Percentiles rank a stretch among this genome's conserved stretches.
phyloP scores from a whole-genome alignment of 2,797 vertebrate species.

The Neostethus bicornis region DNA sequence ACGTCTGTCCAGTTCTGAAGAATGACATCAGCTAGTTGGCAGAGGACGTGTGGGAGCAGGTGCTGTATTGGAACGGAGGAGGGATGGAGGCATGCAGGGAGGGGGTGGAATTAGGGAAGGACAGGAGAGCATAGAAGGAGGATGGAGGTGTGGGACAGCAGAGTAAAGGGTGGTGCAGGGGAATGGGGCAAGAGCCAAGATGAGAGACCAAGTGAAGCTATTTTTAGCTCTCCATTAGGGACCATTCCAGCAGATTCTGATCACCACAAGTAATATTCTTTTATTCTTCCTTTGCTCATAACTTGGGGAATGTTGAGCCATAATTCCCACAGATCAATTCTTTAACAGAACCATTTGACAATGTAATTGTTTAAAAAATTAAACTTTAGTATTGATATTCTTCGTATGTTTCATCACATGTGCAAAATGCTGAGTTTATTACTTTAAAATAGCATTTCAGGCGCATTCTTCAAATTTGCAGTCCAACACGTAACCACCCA shows the following conservation, averaged over 20 bases:
- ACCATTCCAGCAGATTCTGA: slow-evolving; percentile 66
- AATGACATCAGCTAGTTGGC: slow-evolving; percentile 83
- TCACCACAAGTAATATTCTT: slow-evolving; percentile 66
- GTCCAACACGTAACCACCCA: neutral
- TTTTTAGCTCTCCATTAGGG: slow-evolving; percentile 74
- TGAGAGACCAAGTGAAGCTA: slow-evolving; percentile 74
- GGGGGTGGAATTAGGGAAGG: slow-evolving; percentile 69
- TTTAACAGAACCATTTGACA: slow-evolving; percentile 21
- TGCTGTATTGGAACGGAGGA: slow-evolving; percentile 73
- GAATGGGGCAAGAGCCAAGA: slow-evolving; percentile 71
- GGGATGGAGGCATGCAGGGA: slow-evolving; percentile 65
- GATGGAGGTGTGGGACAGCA: slow-evolving; percentile 72
- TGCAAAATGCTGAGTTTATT: slow-evolving; percentile 10
- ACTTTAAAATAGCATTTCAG: neutral
- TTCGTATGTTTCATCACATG: slow-evolving; percentile 2
- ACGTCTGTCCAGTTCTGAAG: slow-evolving; percentile 69
- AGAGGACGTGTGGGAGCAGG: slow-evolving; percentile 79
- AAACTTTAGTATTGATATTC: slow-evolving; percentile 19
- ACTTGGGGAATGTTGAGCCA: slow-evolving; percentile 52
- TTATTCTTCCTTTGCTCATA: slow-evolving; percentile 67
- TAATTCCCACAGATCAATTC: slow-evolving; percentile 63
- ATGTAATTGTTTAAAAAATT: slow-evolving; percentile 21
- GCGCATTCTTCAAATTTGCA: neutral
- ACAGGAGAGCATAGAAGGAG: slow-evolving; percentile 59
- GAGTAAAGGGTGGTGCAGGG: slow-evolving; percentile 69